Conservation (phyloP, 2,888 invertebrate genomes). For the Ormyrus rosae region DNA sequence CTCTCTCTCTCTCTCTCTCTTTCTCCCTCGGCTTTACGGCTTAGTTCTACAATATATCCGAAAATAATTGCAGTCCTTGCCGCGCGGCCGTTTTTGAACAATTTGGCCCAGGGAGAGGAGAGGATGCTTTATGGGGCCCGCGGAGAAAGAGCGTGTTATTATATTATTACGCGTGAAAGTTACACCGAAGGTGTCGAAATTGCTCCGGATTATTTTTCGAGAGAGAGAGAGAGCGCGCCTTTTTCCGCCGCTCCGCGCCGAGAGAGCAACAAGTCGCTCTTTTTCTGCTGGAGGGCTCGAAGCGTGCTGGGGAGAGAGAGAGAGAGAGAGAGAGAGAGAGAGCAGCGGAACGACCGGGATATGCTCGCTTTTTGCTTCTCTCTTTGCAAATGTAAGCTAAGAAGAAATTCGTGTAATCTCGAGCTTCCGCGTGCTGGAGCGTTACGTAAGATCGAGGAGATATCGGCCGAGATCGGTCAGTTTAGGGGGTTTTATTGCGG, state of each 20-base stretch:
- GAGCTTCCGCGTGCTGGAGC: not conserved
- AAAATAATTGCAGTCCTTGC: conserved; percentile 43
- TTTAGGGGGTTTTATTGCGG: too few species aligned
- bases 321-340: too few species aligned
- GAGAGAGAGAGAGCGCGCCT: not conserved
- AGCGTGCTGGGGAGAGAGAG: too few species aligned
- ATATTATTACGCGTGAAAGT: conserved; percentile 54
- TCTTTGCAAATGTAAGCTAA: too few species aligned
- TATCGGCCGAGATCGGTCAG: too few species aligned
- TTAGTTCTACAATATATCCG: conserved; percentile 51
- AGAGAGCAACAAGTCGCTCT: not conserved
- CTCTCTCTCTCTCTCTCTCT: too few species aligned
- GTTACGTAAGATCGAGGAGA: not conserved
- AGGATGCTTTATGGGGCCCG: conserved; percentile 37
- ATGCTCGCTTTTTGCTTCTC: too few species aligned
- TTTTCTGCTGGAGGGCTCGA: not conserved
- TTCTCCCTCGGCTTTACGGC: not conserved
- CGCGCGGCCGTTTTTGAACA: conserved; percentile 33
- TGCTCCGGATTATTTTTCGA: conserved; percentile 47
- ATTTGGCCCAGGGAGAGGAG: conserved; percentile 31
- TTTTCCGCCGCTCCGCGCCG: not conserved
- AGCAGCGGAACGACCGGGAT: too few species aligned
- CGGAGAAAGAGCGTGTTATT: conserved; percentile 48
- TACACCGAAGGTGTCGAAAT: conserved; percentile 52
- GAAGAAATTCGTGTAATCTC: conserved; percentile 2